Base-by-base conservation (phyloP, 2,888 invertebrate species). In the Agrochola circellaris region DNA sequence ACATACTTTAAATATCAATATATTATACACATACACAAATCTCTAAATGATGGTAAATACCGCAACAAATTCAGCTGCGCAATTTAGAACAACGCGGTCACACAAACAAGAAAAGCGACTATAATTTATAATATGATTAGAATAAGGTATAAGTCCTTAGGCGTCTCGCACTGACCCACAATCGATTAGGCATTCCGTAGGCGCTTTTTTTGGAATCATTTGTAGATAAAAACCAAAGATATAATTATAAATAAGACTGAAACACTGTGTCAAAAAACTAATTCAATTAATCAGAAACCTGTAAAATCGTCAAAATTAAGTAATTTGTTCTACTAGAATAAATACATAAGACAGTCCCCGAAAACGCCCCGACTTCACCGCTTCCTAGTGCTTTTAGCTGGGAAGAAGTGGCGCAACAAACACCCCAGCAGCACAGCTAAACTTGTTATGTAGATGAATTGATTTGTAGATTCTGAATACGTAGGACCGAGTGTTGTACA, bases 211-310 rank as follows among this genome's bases (percentile, higher is more conserved):
- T 58, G 7, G 23, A 20, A 23, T 23, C 34, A 34, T 34, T 23
- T 64, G 17, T 38, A n/a, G n/a, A n/a, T 23, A 26, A 38, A 42
- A 42, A 65, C 65, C 65, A 65, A 65, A 45, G 65, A 66, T 45
- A 4, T 26, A 20, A 30, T 20, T 26, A 26, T 38, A 20, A 30
- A 26, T 26, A 45, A 20, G 45, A 65, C 20, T 11, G 65, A 65
- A 20, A 26, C 42, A 45, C 9, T n/a, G 20, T 45, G 65, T 20
- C 26, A 65, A 26, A 45, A 30, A 20, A 30, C 42, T n/a, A 15
- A 38, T 64, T 38, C 4, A 64, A 38, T 38, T 8, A 34, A n/a
- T 62, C 23, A 23, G 64, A 5, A 64, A n/a, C 17, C 38, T 17
- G 5, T 38, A 2, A 64, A 65, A 38, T 38, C 38, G 23, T 45